These are phyloP conservation scores for Porites australiensis DNA, from an alignment of 64 coral and sea anemone genomes.

Conservation along the genomic window DNA sequence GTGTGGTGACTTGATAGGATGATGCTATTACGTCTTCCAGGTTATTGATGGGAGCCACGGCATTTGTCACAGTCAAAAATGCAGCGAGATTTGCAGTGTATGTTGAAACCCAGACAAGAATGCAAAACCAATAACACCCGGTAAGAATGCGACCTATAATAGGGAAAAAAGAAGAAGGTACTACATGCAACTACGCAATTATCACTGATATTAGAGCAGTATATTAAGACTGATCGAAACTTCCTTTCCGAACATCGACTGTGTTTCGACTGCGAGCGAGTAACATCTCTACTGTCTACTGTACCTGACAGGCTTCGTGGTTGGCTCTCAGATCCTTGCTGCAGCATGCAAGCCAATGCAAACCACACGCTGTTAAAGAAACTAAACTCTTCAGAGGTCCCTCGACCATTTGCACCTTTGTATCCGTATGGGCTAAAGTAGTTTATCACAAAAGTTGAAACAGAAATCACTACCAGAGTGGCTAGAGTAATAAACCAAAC, in stretches of 20 bases:
- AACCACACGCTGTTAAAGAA: constrained; percentile 81
- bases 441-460: constrained; percentile 61
- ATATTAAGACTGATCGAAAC: too few relatives aligned
- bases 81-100: constrained; percentile 63
- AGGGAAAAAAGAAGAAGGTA: too few relatives aligned
- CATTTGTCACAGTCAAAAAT: constrained; percentile 29
- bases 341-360: constrained; percentile 72
- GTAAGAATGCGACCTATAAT: constrained; percentile 38
- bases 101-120: constrained; percentile 31
- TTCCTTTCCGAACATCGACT: too few relatives aligned
- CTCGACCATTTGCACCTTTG: constrained; percentile 50
- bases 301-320: constrained; percentile 68
- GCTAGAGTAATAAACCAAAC: constrained; percentile 57
- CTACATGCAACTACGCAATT: too few relatives aligned
- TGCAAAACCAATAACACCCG: constrained; percentile 55
- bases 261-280: too few relatives aligned
- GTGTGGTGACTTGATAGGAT: neutral
- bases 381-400: constrained; percentile 68
- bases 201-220: too few relatives aligned
- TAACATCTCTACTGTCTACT: too few relatives aligned
- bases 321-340: constrained; percentile 73
- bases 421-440: constrained; percentile 82
- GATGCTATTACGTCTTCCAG: constrained; percentile 10
- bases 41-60: neutral
- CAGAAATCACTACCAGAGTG: constrained; percentile 37